Evolutionary conservation across 2,888 invertebrate genomes (phyloP), one percentile per base, ranked within the genome.

Genomic region (Syrista parreyssii): DNA sequence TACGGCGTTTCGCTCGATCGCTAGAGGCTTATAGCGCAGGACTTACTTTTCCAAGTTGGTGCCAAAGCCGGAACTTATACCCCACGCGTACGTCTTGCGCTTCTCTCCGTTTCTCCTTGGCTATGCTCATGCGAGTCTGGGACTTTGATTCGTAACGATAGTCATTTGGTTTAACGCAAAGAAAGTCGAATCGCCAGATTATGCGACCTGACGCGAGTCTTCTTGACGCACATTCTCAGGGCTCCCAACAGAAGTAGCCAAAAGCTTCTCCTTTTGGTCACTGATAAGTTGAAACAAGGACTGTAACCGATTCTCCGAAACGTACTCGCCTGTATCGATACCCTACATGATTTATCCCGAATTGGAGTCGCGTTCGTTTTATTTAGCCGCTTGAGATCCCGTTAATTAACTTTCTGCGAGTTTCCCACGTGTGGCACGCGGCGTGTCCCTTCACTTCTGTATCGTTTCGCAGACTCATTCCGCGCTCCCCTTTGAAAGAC

Each of bases 21-120:
- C 88, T 88, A 89, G 88, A 88, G 89, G 88, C 88, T 87, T 2
- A 9, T 55, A 55, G 15, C 55, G 1, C 9, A 55, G 86, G 87
- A 88, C 88, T 89, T 87, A 87, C 87, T 89, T 88, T 89, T 89
- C 86, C 89, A 2, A 89, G 89, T 88, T 90, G 88, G 87, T 35
- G n/a, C 33, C 75, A 12, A 69, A 69, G 32, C 68, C 77, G 74
- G 55, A 23, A 55, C 9, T 23, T 23, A 9, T 23, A 23, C 0
- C 6, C 23, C 12, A 1, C 36, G 1, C 15, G 4, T 12, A 3
- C 23, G 1, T 55, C 55, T 55, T 23, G 9, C 23, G 23, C 12
- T 36, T 36, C 36, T 36, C 36, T 36, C 12, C 36, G 12, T 1
- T 15, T 40, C 40, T 40, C 40, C 4, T 1, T 9, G 23, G 9